Percentiles rank a stretch among this genome's conserved stretches.
These are phyloP conservation scores for Pterostichus madidus DNA, from an alignment of 2,888 invertebrate genomes.

Conservation along the genomic window DNA sequence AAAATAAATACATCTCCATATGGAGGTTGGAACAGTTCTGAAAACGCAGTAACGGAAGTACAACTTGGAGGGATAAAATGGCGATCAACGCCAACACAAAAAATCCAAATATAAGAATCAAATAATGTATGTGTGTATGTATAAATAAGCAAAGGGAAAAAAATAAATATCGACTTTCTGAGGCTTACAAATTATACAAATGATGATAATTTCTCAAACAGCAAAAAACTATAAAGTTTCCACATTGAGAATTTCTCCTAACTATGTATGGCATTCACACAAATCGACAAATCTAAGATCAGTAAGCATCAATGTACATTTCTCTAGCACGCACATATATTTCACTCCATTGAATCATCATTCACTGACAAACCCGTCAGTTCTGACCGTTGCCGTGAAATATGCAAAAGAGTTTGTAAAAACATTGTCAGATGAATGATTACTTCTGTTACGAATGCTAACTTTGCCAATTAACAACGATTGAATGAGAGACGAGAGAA, in stretches of 20 bases:
- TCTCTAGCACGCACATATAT: slow-evolving; percentile 2
- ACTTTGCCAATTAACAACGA: slow-evolving; percentile 25
- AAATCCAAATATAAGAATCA: no score
- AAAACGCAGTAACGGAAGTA: no score
- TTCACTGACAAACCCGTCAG: background rate
- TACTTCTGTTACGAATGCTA: background rate
- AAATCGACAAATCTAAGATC: background rate
- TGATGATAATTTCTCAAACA: no score
- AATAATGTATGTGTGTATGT: no score
- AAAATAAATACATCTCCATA: no score
- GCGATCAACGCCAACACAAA: no score
- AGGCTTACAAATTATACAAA: no score
- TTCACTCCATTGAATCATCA: background rate
- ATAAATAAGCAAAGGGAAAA: no score
- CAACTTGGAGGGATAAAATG: no score
- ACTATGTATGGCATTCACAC: slow-evolving; percentile 10
- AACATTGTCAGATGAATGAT: slow-evolving; percentile 10
- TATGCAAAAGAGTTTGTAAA: background rate
- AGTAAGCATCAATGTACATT: slow-evolving; percentile 28
- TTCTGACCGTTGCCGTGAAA: slow-evolving; percentile 25
- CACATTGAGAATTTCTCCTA: slow-evolving; percentile 1
- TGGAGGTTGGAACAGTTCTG: no score
- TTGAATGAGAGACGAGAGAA: background rate
- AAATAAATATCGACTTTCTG: no score
- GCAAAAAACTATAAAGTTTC: background rate